Conservation (phyloP, 2,113 vertebrate genomes). For the Tiliqua scincoides region DNA sequence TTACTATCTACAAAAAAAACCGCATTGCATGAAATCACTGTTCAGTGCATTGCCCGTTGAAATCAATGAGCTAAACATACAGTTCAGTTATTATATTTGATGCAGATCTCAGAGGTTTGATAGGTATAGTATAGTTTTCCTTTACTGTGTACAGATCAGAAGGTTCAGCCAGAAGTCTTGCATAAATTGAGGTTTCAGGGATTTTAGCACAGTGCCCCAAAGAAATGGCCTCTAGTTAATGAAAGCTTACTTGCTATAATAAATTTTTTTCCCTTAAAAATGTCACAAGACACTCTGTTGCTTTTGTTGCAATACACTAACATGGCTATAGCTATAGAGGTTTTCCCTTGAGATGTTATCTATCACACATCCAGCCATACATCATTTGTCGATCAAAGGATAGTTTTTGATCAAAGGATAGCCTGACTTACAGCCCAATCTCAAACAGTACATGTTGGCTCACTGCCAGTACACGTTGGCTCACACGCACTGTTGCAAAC, state of each 20-base stretch:
- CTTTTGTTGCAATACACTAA: no score
- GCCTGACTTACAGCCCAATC: slow-evolving; percentile 46
- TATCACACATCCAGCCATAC: slow-evolving; percentile 71
- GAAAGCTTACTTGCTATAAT: no score
- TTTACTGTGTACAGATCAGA: slow-evolving; percentile 65
- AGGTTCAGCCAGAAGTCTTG: slow-evolving; percentile 79
- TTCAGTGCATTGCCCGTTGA: background rate
- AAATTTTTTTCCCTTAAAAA: no score
- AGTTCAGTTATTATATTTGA: slow-evolving; percentile 52
- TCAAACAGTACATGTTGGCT: no score
- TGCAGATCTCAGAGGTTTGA: slow-evolving; percentile 48
- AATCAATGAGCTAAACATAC: slow-evolving; percentile 38
- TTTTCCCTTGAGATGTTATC: slow-evolving; percentile 68
- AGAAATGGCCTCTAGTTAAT: no score
- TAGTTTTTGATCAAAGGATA: slow-evolving; percentile 68
- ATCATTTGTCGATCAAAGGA: slow-evolving; percentile 70
- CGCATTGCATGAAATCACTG: slow-evolving; percentile 29
- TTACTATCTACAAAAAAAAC: slow-evolving; percentile 43
- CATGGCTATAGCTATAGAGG: no score
- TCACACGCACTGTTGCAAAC: no score
- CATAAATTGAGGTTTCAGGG: slow-evolving; percentile 74
- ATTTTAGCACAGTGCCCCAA: slow-evolving; percentile 63
- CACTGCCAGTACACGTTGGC: no score
- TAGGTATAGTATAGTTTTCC: slow-evolving; percentile 56
- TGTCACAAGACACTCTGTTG: no score